A percentile compares a stretch with the other conserved stretches of the same genome.
Evolutionary conservation across 2,888 invertebrate genomes (phyloP).

Genomic region (Diadegma fenestrale): DNA sequence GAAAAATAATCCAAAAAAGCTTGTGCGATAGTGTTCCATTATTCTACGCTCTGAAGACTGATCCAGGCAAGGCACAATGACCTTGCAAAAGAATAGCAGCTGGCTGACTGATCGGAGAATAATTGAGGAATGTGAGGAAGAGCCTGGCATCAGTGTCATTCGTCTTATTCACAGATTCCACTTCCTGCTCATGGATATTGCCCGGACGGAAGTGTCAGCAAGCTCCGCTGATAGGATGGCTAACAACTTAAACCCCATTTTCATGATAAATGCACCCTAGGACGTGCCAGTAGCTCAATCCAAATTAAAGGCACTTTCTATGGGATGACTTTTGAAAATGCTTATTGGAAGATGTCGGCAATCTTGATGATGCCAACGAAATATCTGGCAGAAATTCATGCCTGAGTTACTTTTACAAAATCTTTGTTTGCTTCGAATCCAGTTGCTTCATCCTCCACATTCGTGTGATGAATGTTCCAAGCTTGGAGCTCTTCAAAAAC

Average conservation of each 20-base stretch:
- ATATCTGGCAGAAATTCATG: slow-evolving; percentile 8
- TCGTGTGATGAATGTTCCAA: slow-evolving; percentile 8
- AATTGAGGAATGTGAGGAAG: slow-evolving; percentile 35
- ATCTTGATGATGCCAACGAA: background rate
- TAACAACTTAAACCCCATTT: background rate
- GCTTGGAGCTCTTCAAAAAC: slow-evolving; percentile 15
- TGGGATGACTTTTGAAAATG: background rate
- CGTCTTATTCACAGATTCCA: slow-evolving; percentile 48
- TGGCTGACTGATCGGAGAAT: slow-evolving; percentile 38
- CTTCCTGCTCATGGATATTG: slow-evolving; percentile 5
- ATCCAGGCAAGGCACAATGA: background rate
- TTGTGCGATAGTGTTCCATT: slow-evolving; percentile 41
- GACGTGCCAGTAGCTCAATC: background rate
- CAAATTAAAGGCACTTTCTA: background rate
- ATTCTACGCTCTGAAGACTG: slow-evolving; percentile 24
- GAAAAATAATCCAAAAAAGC: slow-evolving; percentile 2
- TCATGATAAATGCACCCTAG: background rate
- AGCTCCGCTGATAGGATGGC: background rate
- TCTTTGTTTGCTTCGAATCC: background rate
- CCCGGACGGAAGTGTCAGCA: background rate
- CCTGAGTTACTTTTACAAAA: background rate
- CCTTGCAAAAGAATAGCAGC: slow-evolving; percentile 1
- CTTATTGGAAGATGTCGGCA: background rate
- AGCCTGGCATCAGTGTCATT: slow-evolving; percentile 34
- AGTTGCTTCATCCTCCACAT: background rate